Evolutionary conservation across 2,113 vertebrate species (phyloP), one percentile per base, ranked within the genome.

Genomic region (Alouatta palliata): DNA sequence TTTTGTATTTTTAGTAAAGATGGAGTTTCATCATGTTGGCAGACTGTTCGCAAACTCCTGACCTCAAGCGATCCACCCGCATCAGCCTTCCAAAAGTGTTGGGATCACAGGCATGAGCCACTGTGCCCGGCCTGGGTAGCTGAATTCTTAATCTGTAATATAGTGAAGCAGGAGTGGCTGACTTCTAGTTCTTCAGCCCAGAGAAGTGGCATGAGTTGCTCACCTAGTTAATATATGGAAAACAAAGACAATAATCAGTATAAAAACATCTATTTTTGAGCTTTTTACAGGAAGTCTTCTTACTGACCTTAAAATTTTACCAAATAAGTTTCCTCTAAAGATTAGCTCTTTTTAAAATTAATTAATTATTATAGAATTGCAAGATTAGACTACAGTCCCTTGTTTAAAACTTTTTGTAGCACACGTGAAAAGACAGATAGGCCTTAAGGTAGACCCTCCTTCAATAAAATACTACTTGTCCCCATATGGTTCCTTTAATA

Each of bases 341-440:
- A 66, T n/a, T 21, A 92, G 21, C 27, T 30, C 30, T 90, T 77
- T 80, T 90, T 37, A 58, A 58, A 23, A 58, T 58, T 37, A 91
- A 91, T 79, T 77, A 79, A 37, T 68, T 64, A 37, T 71, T 87
- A 23, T 52, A 35, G 54, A 95, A 77, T 85, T 93, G 21, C 11
- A 91, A 77, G 54, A 70, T 86, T 58, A 87, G 61, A 52, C 16
- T 80, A 19, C 37, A 97, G 9, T 30, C n/a, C 45, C 43, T 86
- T 30, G 35, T 70, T 96, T 96, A 58, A 75, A 91, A 81, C 45
- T 94, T 32, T 40, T 64, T 95, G 68, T 43, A 95, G 77, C 61
- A 70, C 68, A 73, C 70, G 45, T n/a, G 47, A 64, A 95, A 95
- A 93, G 37, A 88, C n/a, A 87, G 79, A 84, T 56, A 75, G 35